Evolutionary conservation across 2,113 vertebrate species (phyloP).

Genomic region (Salminus brasiliensis): DNA sequence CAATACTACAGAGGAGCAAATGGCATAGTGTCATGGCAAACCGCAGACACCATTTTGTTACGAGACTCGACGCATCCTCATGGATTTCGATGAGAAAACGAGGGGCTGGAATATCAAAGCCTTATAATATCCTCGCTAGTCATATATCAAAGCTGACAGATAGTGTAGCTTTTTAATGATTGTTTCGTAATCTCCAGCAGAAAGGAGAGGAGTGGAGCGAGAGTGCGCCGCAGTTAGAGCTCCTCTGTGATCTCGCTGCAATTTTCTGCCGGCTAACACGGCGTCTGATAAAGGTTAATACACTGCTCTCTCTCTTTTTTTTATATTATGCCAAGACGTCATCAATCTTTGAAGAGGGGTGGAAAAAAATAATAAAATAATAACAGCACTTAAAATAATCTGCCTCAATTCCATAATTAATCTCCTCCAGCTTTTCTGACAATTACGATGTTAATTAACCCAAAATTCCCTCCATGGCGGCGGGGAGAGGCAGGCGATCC

Average conservation of each 20-base stretch:
- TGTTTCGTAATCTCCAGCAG: slow-evolving; percentile 54
- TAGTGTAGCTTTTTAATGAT: slow-evolving; percentile 57
- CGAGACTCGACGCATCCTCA: not conserved
- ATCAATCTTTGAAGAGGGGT: slow-evolving; percentile 54
- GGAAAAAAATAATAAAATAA: slow-evolving; percentile 60
- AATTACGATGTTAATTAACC: slow-evolving; percentile 77
- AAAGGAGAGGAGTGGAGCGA: slow-evolving; percentile 34
- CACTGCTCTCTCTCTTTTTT: slow-evolving; percentile 47
- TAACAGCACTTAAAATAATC: slow-evolving; percentile 72
- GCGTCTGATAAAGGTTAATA: slow-evolving; percentile 62
- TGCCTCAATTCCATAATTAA: slow-evolving; percentile 77
- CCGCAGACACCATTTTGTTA: not conserved
- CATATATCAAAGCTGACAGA: slow-evolving; percentile 57
- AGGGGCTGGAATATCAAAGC: slow-evolving; percentile 25
- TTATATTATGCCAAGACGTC: slow-evolving; percentile 53
- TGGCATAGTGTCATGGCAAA: not conserved
- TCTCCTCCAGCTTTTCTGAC: slow-evolving; percentile 67
- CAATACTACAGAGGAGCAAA: not conserved
- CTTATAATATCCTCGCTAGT: slow-evolving; percentile 42
- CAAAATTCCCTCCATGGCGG: slow-evolving; percentile 65
- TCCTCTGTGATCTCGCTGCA: slow-evolving; percentile 56
- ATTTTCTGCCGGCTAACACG: slow-evolving; percentile 50
- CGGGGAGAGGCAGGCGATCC: slow-evolving; percentile 33
- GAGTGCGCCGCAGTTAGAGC: slow-evolving; percentile 29
- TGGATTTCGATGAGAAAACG: slow-evolving; percentile 5